Evolutionary conservation across 2,888 invertebrate genomes (phyloP).

Genomic region (Laothoe populi): DNA sequence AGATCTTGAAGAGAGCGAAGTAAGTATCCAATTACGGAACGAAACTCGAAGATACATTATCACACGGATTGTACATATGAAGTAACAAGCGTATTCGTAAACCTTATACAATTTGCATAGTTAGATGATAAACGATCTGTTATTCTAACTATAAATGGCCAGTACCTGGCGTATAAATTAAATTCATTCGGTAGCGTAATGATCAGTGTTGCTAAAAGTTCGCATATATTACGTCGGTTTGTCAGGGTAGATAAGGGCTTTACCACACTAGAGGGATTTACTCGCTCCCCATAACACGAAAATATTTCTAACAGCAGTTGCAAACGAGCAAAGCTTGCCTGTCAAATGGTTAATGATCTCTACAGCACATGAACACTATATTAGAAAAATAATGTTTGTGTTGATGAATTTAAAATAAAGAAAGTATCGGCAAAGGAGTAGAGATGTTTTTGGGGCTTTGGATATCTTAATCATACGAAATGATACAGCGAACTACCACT

Average conservation of each 20-base stretch:
- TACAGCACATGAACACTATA: too few species aligned
- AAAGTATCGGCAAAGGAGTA: too few species aligned
- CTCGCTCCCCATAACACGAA: too few species aligned
- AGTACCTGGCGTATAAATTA: constrained; percentile 50
- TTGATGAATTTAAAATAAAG: too few species aligned
- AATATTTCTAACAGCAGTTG: too few species aligned
- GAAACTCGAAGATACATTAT: constrained; percentile 7
- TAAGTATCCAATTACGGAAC: neutral
- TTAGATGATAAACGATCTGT: constrained; percentile 11
- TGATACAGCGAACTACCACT: too few species aligned
- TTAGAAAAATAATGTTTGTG: too few species aligned
- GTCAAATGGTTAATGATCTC: too few species aligned
- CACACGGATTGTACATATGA: neutral
- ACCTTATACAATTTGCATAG: constrained; percentile 13
- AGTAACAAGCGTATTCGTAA: constrained; percentile 18
- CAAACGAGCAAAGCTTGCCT: too few species aligned
- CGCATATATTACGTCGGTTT: constrained; percentile 54
- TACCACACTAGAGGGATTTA: neutral
- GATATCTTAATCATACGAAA: too few species aligned
- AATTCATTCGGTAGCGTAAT: constrained; percentile 56
- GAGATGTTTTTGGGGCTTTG: too few species aligned
- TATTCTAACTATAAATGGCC: constrained; percentile 24
- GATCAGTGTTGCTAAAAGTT: constrained; percentile 56
- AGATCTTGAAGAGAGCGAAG: neutral
- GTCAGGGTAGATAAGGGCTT: neutral